These are phyloP conservation scores for Thumatha senex DNA, from an alignment of 2,888 invertebrate genomes.

Conservation along the genomic window DNA sequence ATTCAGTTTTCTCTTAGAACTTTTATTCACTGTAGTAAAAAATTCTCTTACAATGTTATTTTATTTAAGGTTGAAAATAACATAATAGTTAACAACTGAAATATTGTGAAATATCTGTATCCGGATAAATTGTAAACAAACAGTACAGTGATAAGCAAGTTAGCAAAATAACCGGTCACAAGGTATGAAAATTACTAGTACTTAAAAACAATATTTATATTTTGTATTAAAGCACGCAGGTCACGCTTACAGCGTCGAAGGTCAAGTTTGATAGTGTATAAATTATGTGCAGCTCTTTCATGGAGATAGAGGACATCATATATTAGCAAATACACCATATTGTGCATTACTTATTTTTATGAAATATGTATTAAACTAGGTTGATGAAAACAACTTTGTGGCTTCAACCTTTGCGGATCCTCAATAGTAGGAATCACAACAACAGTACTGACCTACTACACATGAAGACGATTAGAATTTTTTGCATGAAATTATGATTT, in stretches of 20 bases:
- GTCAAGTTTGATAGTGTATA: conserved; percentile 37
- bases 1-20: not conserved
- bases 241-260: conserved; percentile 36
- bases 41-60: conserved; percentile 7
- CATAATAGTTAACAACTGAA: conserved; percentile 44
- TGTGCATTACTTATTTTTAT: not conserved
- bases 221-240: conserved; percentile 28
- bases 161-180: conserved; percentile 51
- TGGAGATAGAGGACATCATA: conserved; percentile 15
- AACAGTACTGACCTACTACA: too few relatives aligned
- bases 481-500: conserved; percentile 20
- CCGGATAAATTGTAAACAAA: conserved; percentile 62
- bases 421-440: too few relatives aligned
- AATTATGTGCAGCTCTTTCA: conserved; percentile 4
- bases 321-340: conserved; percentile 26
- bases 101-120: conserved; percentile 43
- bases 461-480: conserved; percentile 19
- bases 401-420: too few relatives aligned
- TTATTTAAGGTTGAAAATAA: conserved; percentile 25
- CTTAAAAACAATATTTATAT: conserved; percentile 43
- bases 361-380: too few relatives aligned
- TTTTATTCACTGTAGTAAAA: conserved; percentile 1
- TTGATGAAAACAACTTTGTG: too few relatives aligned
- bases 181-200: conserved; percentile 29
- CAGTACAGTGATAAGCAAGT: conserved; percentile 56